Evolutionary conservation across 2,797 vertebrate species (phyloP), one percentile per base, ranked within the genome.

Genomic region (Rhinatrema bivittatum): DNA sequence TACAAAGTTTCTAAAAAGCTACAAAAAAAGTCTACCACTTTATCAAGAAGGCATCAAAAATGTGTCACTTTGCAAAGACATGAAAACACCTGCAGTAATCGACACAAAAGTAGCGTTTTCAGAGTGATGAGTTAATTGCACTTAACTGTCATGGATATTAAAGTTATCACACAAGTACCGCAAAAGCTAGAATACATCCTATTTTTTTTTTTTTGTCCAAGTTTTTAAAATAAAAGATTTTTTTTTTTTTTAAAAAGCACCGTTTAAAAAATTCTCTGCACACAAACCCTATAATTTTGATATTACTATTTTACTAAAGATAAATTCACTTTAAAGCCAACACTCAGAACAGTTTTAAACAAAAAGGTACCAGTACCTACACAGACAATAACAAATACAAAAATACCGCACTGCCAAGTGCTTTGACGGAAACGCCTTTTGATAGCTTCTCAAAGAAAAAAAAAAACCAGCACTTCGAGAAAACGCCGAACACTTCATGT

Each of bases 1-100:
- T 97, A 97, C 88, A 97, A 98, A 97, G 87, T 89, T 90, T 92
- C 93, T 98, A 98, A 90, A 97, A 97, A 97, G 95, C 95, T 99
- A 98, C 92, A 98, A 99, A 98, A 99, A 98, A 98, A 94, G 87
- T 93, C 87, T 91, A 97, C 87, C 88, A 93, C 88, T 92, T 93
- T 90, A 87, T 95, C 89, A 90, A 93, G 93, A 95, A 96, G 91
- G 93, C 94, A 94, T 95, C 88, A 90, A 92, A 48, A 89, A 94
- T 92, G 79, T 84, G 87, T 95, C 91, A 96, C 90, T 78, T 90
- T 93, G 91, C 91, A 91, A 91, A 93, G 89, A 97, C 92, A 86
- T 88, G 88, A 76, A 81, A 97, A 91, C 91, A 92, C 89, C 90
- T 88, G 91, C 89, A 91, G 87, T 76, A 92, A 87, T 87, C 82